Evolutionary conservation across 2,113 vertebrate genomes (phyloP).

Genomic region (Nematolebias whitei): DNA sequence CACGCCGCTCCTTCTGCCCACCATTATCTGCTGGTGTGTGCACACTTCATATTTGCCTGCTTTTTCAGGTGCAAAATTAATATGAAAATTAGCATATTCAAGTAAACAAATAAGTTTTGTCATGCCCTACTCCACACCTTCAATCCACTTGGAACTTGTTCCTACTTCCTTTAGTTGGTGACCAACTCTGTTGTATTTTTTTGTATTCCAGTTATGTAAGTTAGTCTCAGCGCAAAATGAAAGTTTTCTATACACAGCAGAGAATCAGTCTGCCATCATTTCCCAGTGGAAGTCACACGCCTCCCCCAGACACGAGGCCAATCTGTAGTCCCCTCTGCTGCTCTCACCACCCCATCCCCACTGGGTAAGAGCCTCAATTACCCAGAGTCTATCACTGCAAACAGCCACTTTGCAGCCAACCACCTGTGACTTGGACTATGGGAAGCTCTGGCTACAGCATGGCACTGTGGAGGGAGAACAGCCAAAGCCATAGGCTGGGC

Average conservation of each 20-base stretch:
- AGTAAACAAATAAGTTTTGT: slow-evolving; percentile 28
- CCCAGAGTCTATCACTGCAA: slow-evolving; percentile 66
- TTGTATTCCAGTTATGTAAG: slow-evolving; percentile 27
- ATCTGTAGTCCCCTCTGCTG: slow-evolving; percentile 40
- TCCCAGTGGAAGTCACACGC: slow-evolving; percentile 44
- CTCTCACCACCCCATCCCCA: slow-evolving; percentile 28
- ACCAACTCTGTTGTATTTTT: slow-evolving; percentile 1
- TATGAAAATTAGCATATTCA: slow-evolving; percentile 56
- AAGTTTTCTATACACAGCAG: slow-evolving; percentile 43
- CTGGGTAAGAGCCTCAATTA: slow-evolving; percentile 70
- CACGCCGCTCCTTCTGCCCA: slow-evolving; percentile 51
- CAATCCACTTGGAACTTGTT: slow-evolving; percentile 11
- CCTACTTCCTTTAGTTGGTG: not conserved
- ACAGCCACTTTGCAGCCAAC: slow-evolving; percentile 74
- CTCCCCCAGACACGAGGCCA: slow-evolving; percentile 43
- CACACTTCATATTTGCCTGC: slow-evolving; percentile 43
- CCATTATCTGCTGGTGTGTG: slow-evolving; percentile 44
- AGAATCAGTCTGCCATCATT: slow-evolving; percentile 48
- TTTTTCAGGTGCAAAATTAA: slow-evolving; percentile 45
- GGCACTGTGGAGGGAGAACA: slow-evolving; percentile 30
- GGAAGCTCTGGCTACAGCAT: slow-evolving; percentile 43
- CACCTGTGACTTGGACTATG: slow-evolving; percentile 72
- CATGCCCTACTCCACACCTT: slow-evolving; percentile 1
- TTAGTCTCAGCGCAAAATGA: not conserved
- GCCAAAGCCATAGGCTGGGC: slow-evolving; percentile 52